phyloP scores from a whole-genome alignment of 2,888 invertebrate species.

The Epinotia demarniana region DNA sequence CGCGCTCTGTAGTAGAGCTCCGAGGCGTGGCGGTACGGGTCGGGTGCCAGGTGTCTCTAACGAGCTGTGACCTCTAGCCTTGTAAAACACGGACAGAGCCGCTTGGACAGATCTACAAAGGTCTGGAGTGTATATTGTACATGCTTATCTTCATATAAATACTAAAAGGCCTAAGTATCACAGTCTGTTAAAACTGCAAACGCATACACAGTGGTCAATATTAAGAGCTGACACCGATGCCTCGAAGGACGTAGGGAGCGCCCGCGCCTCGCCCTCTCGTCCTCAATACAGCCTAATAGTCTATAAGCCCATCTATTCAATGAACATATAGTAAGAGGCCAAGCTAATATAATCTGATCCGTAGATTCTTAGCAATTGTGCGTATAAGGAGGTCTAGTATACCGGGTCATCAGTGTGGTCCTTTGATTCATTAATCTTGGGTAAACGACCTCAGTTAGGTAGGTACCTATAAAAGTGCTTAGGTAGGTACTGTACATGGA shows the following conservation, averaged over 20 bases:
- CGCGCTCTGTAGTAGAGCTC: no score
- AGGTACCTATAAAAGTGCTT: no score
- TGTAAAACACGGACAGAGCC: not conserved
- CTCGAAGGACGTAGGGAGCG: constrained; percentile 30
- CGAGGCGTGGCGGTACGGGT: no score
- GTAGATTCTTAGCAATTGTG: not conserved
- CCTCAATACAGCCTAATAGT: constrained; percentile 21
- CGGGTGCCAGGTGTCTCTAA: no score
- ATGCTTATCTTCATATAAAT: not conserved
- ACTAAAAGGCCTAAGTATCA: not conserved
- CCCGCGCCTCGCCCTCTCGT: constrained; percentile 18
- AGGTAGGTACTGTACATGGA: no score
- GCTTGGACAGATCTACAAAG: not conserved
- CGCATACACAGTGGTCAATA: not conserved
- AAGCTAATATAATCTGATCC: not conserved
- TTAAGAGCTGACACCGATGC: not conserved
- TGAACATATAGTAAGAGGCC: not conserved
- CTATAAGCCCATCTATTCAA: not conserved
- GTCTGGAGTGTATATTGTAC: not conserved
- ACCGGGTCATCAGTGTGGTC: not conserved
- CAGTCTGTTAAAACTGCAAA: not conserved
- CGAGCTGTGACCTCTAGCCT: no score
- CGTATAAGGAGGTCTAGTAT: not conserved
- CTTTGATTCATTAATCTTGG: not conserved
- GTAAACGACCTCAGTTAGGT: not conserved